Evolutionary conservation across 2,888 invertebrate genomes (phyloP).

Genomic region (Phorcus lineatus): DNA sequence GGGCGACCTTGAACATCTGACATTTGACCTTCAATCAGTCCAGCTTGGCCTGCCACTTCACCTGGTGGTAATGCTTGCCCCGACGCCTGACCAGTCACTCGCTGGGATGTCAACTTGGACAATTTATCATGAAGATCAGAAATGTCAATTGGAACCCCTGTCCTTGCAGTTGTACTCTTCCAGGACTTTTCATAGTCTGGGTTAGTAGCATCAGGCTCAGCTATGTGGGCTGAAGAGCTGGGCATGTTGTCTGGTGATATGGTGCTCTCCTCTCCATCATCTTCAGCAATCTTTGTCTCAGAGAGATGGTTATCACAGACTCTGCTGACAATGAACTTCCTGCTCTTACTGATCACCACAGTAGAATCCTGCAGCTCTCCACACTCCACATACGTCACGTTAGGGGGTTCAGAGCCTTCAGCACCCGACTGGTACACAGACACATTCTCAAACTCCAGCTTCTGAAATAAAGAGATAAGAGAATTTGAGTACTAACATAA

Average conservation of each 20-base stretch:
- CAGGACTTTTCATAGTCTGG: constrained; percentile 41
- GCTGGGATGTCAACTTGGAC: constrained; percentile 47
- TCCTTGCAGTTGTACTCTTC: constrained; percentile 45
- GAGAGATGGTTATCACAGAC: constrained; percentile 51
- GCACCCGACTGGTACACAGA: constrained; percentile 30
- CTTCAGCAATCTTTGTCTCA: constrained; percentile 60
- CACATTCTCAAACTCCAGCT: constrained; percentile 51
- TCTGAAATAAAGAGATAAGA: constrained; percentile 44
- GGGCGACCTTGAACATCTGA: background rate
- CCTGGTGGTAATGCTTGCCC: constrained; percentile 30
- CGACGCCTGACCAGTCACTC: constrained; percentile 33
- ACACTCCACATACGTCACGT: constrained; percentile 22
- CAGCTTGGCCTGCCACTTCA: constrained; percentile 22
- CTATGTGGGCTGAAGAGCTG: constrained; percentile 17
- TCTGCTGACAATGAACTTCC: constrained; percentile 60
- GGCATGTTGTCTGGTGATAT: constrained; percentile 46
- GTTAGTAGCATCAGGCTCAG: constrained; percentile 26
- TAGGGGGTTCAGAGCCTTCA: background rate
- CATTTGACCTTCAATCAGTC: constrained; percentile 6
- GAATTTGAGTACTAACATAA: background rate
- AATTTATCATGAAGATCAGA: constrained; percentile 65
- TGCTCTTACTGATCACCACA: constrained; percentile 61
- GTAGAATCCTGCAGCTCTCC: constrained; percentile 42
- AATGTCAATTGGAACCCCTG: constrained; percentile 63
- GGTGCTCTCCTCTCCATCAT: constrained; percentile 55